Conservation (phyloP, 2,113 vertebrate genomes). For the Neoarius graeffei region DNA sequence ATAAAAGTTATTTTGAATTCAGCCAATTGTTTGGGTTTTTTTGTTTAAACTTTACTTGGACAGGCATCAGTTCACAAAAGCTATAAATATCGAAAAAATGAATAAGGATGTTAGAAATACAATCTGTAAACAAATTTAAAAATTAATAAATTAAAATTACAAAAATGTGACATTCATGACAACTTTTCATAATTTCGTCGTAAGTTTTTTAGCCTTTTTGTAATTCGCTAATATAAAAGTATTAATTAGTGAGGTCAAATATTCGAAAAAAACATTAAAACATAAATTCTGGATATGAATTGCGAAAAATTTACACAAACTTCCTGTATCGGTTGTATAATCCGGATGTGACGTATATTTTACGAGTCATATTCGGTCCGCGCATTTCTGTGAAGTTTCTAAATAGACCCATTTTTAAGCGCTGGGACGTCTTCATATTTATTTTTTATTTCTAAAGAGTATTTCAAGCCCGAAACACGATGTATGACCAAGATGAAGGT, state of each 20-base stretch:
- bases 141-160: background rate
- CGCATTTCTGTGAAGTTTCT: background rate
- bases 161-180: background rate
- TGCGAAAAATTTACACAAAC: background rate
- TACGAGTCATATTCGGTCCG: background rate
- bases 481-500: constrained; percentile 83
- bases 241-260: background rate
- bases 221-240: background rate
- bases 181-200: background rate
- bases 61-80: background rate
- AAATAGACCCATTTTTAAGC: constrained; percentile 19
- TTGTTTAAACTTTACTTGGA: too few species aligned
- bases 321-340: too few species aligned
- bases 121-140: background rate
- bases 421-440: background rate
- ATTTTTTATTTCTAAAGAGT: background rate
- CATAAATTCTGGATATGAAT: background rate
- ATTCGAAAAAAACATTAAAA: background rate
- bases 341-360: constrained; percentile 43
- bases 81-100: background rate
- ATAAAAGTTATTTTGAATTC: too few species aligned
- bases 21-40: background rate
- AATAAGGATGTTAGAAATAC: background rate
- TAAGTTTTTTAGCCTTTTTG: background rate
- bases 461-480: constrained; percentile 26